Conservation (phyloP, 2,797 vertebrate genomes). For the Sibirionetta formosa region DNA sequence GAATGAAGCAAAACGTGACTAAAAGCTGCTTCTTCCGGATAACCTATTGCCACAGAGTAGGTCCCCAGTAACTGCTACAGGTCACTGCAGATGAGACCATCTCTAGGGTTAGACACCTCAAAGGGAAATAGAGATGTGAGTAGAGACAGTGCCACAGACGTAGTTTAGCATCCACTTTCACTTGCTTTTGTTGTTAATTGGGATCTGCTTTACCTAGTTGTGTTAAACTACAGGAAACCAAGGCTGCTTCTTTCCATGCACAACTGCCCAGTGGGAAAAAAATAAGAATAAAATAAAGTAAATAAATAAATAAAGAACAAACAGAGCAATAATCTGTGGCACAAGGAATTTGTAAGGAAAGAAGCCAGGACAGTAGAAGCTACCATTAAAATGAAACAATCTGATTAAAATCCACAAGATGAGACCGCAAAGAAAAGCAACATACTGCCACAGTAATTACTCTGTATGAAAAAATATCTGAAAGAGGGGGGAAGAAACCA, state of each 20-base stretch:
- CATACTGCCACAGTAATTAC: background rate
- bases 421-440: background rate
- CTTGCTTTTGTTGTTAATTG: background rate
- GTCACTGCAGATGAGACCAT: background rate
- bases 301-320: background rate
- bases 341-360: background rate
- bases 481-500: background rate
- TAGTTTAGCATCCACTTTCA: background rate
- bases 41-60: background rate
- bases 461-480: background rate
- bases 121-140: background rate
- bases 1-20: background rate
- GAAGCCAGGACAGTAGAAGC: background rate
- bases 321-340: background rate
- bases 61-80: fast-evolving
- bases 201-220: background rate
- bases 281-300: no score
- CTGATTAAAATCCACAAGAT: background rate
- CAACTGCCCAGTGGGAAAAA: background rate
- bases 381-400: background rate
- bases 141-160: background rate
- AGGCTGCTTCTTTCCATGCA: background rate
- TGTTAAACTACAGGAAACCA: background rate
- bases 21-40: background rate
- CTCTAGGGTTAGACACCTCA: background rate